phyloP scores from a whole-genome alignment of 2,888 invertebrate genomes.

The Chironomus riparius region DNA sequence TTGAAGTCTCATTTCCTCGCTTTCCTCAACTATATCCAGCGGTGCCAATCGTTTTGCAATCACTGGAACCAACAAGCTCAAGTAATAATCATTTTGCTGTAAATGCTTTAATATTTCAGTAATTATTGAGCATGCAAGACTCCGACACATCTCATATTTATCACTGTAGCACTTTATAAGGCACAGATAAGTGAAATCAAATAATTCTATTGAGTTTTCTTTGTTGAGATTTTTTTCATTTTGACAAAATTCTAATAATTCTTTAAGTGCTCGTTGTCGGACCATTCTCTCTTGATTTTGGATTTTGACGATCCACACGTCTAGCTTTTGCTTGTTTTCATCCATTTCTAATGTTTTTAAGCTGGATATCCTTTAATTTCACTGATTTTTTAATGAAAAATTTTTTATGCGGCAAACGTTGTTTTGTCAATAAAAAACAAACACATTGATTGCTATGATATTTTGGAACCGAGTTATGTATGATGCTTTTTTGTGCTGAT shows the following conservation, averaged over 20 bases:
- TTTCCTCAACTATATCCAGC: conserved; percentile 56
- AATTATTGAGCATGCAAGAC: conserved; percentile 34
- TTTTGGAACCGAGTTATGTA: too few species aligned
- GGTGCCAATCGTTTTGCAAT: conserved; percentile 68
- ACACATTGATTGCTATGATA: too few species aligned
- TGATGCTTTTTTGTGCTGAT: too few species aligned
- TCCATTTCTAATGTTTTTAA: background rate
- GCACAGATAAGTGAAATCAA: conserved; percentile 38
- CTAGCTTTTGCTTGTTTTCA: conserved; percentile 7
- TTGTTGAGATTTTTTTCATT: background rate
- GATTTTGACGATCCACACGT: conserved; percentile 22
- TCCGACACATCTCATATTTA: conserved; percentile 39
- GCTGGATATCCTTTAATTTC: background rate
- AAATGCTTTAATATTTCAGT: conserved; percentile 40
- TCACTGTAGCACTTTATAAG: conserved; percentile 40
- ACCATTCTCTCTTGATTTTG: conserved; percentile 30
- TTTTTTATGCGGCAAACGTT: too few species aligned
- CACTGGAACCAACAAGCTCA: conserved; percentile 66
- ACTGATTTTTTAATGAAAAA: too few species aligned
- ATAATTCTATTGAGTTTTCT: conserved; percentile 30
- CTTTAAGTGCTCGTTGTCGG: conserved; percentile 30
- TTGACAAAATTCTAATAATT: conserved; percentile 30
- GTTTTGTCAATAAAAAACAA: too few species aligned
- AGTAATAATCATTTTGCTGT: conserved; percentile 59
- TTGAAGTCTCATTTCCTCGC: conserved; percentile 74